Conservation (phyloP, 2,113 vertebrate species). For the cat (Felis catus) region DNA sequence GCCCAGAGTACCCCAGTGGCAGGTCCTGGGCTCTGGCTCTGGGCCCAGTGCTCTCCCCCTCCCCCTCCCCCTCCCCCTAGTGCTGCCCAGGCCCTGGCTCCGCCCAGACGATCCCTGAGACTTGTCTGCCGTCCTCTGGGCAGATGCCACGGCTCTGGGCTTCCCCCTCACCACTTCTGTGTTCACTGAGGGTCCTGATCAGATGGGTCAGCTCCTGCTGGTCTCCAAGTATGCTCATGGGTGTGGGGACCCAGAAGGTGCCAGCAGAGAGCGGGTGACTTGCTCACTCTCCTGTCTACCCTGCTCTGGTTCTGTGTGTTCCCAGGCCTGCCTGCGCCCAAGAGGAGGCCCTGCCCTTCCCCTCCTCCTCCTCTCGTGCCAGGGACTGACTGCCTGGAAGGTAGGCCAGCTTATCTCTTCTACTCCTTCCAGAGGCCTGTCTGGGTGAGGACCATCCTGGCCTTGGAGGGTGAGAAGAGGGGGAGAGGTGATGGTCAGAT, state of each 20-base stretch:
- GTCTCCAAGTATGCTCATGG: no score
- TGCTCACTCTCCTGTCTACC: rapidly evolving
- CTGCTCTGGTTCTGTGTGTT: rapidly evolving
- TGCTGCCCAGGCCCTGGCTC: no score
- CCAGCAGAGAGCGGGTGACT: not conserved
- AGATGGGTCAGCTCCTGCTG: not conserved
- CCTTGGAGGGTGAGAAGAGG: not conserved
- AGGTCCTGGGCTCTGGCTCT: not conserved
- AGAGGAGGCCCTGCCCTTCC: not conserved
- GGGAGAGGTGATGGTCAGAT: rapidly evolving
- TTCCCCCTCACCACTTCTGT: not conserved
- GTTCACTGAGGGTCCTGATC: not conserved
- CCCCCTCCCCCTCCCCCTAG: no score
- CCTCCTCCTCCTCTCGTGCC: not conserved
- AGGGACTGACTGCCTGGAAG: not conserved
- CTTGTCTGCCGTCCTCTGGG: not conserved
- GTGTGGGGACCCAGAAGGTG: not conserved
- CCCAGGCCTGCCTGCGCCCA: not conserved
- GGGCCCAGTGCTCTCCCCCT: not conserved
- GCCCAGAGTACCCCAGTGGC: not conserved
- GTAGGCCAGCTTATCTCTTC: not conserved
- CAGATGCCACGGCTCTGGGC: not conserved
- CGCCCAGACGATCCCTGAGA: not conserved
- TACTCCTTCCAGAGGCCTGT: not conserved
- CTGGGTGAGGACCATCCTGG: not conserved